These are phyloP conservation scores for Lacerta agilis DNA, from an alignment of 2,797 vertebrate genomes.

Conservation along the genomic window DNA sequence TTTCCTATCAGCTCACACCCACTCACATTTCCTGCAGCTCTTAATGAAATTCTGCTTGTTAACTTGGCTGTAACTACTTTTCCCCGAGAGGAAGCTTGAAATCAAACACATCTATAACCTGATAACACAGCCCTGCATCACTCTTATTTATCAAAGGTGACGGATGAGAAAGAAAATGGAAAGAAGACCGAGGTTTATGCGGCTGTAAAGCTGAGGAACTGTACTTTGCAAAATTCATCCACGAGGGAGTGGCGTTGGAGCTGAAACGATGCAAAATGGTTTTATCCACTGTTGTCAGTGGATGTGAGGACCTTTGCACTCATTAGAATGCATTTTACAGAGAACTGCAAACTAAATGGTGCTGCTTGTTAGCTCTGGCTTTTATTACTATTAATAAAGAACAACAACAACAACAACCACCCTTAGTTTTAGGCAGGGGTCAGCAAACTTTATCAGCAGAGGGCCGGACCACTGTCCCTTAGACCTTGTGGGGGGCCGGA, in stretches of 20 bases:
- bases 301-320: background rate
- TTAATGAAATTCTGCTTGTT: conserved; percentile 36
- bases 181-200: conserved; percentile 10
- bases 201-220: background rate
- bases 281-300: background rate
- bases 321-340: background rate
- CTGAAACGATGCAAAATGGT: background rate
- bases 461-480: too few species aligned
- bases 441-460: too few species aligned
- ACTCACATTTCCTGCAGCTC: background rate
- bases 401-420: conserved; percentile 18
- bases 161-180: conserved; percentile 16
- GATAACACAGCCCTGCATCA: conserved; percentile 2
- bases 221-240: conserved; percentile 17
- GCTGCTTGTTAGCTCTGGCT: background rate
- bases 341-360: background rate
- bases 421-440: too few species aligned
- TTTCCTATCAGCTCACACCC: background rate
- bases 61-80: background rate
- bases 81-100: conserved; percentile 19
- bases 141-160: background rate
- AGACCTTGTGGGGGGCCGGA: too few species aligned
- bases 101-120: background rate
- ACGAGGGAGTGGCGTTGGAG: conserved; percentile 16
- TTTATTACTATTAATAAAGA: conserved; percentile 7